Evolutionary conservation across 2,888 invertebrate species (phyloP), one percentile per base, ranked within the genome.

Genomic region (Amiota communis): DNA sequence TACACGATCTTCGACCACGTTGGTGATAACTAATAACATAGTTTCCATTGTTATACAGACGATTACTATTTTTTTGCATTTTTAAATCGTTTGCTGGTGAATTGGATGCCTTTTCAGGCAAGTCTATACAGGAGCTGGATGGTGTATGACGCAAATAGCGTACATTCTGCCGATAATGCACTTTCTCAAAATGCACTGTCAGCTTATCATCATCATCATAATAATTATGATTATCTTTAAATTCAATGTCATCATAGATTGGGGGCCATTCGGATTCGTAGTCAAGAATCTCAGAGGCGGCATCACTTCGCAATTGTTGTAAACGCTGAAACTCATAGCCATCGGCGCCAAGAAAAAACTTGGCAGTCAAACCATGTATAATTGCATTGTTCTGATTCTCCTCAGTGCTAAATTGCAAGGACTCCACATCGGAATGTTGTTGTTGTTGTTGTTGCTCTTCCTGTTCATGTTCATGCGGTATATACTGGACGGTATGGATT

Each of bases 121-220:
- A 73, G 57, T 87, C 86, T 59, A 86, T 75, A 70, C 88, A 88
- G 70, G 88, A 86, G 72, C 82, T 88, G 72, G 89, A 87, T 71
- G 89, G 90, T 49, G 90, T 88, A 67, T 88, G 89, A 11, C 88
- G 81, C 6, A 89, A 78, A 74, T 89, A 90, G 64, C 89, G 87
- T 53, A 89, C 87, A 67, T 88, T 87, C 71, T 86, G 84, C 73
- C 86, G 86, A 74, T 87, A 88, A 65, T 86, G 87, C 71, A 89
- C 87, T 74, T 88, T 86, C 74, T 90, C 89, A 70, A 89, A 89
- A 9, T 88, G 84, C 57, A 88, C 75, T 65, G 80, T 15, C 4
- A 17, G 9, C 59, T 72, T 75, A 17, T 53, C 46, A 57, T 57
- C 49, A n/a, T 20, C 61, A 17, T 10, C 13, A 12, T 51, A 12